phyloP scores from a whole-genome alignment of 2,797 vertebrate species.

The Cyclopterus lumpus region DNA sequence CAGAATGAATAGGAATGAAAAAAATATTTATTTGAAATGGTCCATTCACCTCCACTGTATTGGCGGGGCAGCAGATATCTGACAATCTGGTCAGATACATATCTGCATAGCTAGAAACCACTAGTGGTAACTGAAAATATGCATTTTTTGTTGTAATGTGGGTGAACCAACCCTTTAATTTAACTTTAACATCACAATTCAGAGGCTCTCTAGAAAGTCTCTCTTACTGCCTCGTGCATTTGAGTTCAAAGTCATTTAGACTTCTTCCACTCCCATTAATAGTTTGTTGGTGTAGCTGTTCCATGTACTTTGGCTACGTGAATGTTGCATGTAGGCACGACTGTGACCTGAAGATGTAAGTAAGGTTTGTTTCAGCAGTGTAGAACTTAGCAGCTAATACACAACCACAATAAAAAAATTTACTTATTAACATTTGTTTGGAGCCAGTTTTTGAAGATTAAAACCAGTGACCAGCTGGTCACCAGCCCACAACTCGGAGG shows the following conservation, averaged over 20 bases:
- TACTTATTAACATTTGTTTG: too few species aligned
- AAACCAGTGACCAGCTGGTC: slow-evolving; percentile 50
- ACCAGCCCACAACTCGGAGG: slow-evolving; percentile 14
- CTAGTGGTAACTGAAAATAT: background rate
- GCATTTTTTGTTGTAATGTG: background rate
- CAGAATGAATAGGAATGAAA: background rate
- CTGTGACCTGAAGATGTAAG: slow-evolving; percentile 36
- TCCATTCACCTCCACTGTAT: background rate
- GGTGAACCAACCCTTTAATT: background rate
- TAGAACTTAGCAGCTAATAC: slow-evolving; percentile 21
- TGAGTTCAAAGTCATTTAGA: slow-evolving; percentile 11
- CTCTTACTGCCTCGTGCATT: slow-evolving; percentile 13
- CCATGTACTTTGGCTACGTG: slow-evolving; percentile 61
- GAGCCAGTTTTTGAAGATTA: too few species aligned
- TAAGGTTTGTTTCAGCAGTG: slow-evolving; percentile 27
- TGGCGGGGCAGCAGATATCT: background rate
- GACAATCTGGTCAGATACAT: background rate
- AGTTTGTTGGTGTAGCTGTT: slow-evolving; percentile 43
- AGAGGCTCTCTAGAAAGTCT: background rate
- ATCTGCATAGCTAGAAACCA: background rate
- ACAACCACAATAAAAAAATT: slow-evolving; percentile 37
- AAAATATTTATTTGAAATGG: background rate
- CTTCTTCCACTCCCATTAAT: slow-evolving; percentile 53
- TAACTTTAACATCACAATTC: slow-evolving; percentile 6
- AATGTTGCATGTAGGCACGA: slow-evolving; percentile 39